Percentiles rank a stretch among this genome's conserved stretches.
These are phyloP conservation scores for Athrips mouffetella DNA, from an alignment of 2,888 invertebrate genomes.

Conservation along the genomic window DNA sequence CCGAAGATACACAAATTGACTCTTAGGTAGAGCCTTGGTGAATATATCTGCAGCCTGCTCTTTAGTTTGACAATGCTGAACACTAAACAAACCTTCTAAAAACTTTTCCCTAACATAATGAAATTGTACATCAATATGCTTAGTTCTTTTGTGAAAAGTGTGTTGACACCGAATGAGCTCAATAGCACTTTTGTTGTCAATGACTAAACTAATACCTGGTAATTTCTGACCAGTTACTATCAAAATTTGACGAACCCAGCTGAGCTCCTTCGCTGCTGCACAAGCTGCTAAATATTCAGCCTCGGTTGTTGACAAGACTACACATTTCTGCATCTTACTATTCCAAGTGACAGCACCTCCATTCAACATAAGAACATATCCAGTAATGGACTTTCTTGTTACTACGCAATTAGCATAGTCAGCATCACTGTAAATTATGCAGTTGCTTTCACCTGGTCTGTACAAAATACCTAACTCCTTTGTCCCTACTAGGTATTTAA, in stretches of 20 bases:
- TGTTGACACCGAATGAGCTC: too few species aligned
- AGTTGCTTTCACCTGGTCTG: not conserved
- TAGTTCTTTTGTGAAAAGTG: too few species aligned
- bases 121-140: too few species aligned
- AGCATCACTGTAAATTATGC: not conserved
- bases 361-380: conserved; percentile 5
- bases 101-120: too few species aligned
- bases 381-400: not conserved
- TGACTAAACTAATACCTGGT: too few species aligned
- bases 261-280: conserved; percentile 1
- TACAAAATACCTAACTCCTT: not conserved
- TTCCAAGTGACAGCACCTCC: conserved; percentile 11
- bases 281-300: conserved; percentile 14
- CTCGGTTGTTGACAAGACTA: conserved; percentile 12
- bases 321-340: conserved; percentile 2
- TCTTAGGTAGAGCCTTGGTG: too few species aligned
- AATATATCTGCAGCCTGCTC: too few species aligned
- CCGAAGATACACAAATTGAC: too few species aligned
- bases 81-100: too few species aligned
- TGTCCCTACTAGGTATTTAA: not conserved
- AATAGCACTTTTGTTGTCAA: too few species aligned
- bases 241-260: conserved; percentile 7
- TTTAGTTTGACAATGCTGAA: too few species aligned
- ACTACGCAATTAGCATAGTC: not conserved
- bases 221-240: too few species aligned